Evolutionary conservation across 2,113 vertebrate species (phyloP), one percentile per base, ranked within the genome.

Genomic region (Tychaedon coryphoeus): DNA sequence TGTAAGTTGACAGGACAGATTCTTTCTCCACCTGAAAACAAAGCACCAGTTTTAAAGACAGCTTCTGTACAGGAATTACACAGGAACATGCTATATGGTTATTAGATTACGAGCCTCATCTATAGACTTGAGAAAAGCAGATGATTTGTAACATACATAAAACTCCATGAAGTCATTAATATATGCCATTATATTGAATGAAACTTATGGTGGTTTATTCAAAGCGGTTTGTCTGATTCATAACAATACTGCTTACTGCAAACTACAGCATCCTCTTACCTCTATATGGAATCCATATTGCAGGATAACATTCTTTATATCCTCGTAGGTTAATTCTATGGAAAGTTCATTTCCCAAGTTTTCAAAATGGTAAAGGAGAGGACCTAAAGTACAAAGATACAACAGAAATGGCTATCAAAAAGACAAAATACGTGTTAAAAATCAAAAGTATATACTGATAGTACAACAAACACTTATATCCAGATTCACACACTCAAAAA

Each of bases 281-380:
- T 99, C 99, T 70, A 99, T 94, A 73, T 98, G 97, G 96, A 99
- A 99, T 97, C 99, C 99, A 94, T 98, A 98, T 53, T 99, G 98
- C 60, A 99, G 90, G 88, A 99, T 99, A 38, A 99, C 99, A 53
- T 97, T 98, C 97, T 98, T 99, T 86, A 99, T 98, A 96, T 99
- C 99, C 94, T 99, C 99, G 1, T 99, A 99, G 96, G 99, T 99
- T 83, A 99, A 98, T 97, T 99, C 99, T 95, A 99, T 98, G 70
- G 99, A 99, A 91, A 99, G 98, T 96, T 99, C 99, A 93, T 99
- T 99, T 96, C 99, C 99, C 98, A 99, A 97, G 95, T 99, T 99
- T 98, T 99, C 99, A 97, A 99, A 99, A 95, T 99, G 99, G 96
- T 99, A 99, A 61, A 99, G 97, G 48, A 99, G 98, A 58, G 99